phyloP scores from a whole-genome alignment of 2,888 invertebrate genomes.

The Drosophila helvetica region DNA sequence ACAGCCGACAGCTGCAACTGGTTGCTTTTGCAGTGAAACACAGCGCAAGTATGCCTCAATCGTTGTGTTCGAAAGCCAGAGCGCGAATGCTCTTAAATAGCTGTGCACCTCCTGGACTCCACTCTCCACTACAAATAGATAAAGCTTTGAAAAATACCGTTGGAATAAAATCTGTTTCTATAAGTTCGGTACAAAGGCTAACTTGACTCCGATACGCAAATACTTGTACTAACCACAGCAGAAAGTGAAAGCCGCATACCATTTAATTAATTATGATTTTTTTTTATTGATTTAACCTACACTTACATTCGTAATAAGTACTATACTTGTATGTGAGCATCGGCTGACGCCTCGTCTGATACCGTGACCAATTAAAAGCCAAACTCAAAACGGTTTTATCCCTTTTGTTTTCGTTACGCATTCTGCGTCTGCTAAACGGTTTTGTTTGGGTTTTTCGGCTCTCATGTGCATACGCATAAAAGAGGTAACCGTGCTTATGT shows the following conservation, averaged over 20 bases:
- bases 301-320: background rate
- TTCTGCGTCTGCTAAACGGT: conserved; percentile 14
- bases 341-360: conserved; percentile 16
- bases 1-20: conserved; percentile 9
- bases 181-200: conserved; percentile 8
- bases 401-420: conserved; percentile 24
- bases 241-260: conserved; percentile 22
- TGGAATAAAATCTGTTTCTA: conserved; percentile 4
- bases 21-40: conserved; percentile 18
- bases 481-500: conserved; percentile 3
- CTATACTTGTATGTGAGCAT: background rate
- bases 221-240: conserved; percentile 5
- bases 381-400: conserved; percentile 17
- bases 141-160: conserved; percentile 12
- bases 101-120: background rate
- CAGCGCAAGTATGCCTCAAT: background rate
- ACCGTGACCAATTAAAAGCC: conserved; percentile 23
- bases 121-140: background rate
- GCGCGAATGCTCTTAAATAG: background rate
- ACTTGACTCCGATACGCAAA: conserved; percentile 13
- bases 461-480: conserved; percentile 15
- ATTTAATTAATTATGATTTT: conserved; percentile 21
- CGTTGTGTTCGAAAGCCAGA: conserved; percentile 1
- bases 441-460: conserved; percentile 6
- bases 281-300: conserved; percentile 28